Conservation (phyloP, 2,113 vertebrate species). For the Erythrolamprus reginae region DNA sequence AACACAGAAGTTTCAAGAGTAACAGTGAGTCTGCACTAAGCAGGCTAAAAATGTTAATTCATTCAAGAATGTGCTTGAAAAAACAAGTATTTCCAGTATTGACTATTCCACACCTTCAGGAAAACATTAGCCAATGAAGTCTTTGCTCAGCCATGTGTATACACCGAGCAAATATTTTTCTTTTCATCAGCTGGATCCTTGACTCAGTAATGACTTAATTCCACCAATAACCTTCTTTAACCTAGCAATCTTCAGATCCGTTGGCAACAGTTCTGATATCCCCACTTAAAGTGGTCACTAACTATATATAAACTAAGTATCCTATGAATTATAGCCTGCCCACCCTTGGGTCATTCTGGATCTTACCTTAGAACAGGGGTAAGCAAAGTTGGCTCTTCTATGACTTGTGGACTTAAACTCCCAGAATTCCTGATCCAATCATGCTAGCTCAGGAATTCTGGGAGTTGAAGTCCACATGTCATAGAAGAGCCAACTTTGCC, state of each 20-base stretch:
- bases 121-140: neutral
- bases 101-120: neutral
- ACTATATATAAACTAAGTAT: neutral
- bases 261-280: neutral
- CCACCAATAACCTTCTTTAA: neutral
- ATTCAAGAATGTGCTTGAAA: neutral
- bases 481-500: no score
- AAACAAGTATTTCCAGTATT: neutral
- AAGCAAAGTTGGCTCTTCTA: no score
- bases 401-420: no score
- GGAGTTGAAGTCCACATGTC: no score
- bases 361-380: neutral
- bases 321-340: neutral
- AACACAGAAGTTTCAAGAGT: neutral
- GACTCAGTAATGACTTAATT: neutral
- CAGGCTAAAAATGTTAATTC: neutral
- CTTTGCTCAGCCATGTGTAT: neutral
- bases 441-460: no score
- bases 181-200: neutral
- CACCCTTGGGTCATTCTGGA: neutral
- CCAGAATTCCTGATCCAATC: no score
- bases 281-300: neutral
- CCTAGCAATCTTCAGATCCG: neutral
- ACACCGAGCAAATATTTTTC: neutral
- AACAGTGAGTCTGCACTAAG: neutral